Evolutionary conservation across 2,797 vertebrate species (phyloP).

Genomic region (Neopelma chrysocephalum): DNA sequence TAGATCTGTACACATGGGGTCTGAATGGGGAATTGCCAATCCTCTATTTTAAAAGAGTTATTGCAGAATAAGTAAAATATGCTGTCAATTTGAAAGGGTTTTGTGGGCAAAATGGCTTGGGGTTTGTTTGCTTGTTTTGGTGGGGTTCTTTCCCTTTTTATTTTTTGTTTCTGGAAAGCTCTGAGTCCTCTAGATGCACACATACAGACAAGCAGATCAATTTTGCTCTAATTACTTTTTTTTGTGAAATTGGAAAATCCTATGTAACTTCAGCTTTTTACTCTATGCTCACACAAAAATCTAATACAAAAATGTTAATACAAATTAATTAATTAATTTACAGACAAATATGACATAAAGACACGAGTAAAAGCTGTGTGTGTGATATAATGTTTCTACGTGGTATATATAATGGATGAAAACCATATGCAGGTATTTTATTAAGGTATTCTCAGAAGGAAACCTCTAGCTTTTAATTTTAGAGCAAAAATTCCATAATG

Average conservation of each 20-base stretch:
- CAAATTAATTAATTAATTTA: too few species aligned
- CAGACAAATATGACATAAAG: not conserved
- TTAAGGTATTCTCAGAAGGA: not conserved
- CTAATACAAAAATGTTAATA: not conserved
- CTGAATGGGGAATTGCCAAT: not conserved
- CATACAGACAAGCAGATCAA: not conserved
- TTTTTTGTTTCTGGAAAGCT: not conserved
- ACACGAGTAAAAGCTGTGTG: not conserved
- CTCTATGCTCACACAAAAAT: not conserved
- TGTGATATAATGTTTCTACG: not conserved
- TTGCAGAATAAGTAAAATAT: not conserved
- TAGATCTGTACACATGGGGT: not conserved
- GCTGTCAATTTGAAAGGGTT: not conserved
- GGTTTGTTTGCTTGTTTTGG: not conserved
- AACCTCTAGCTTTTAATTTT: not conserved
- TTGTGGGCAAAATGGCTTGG: not conserved
- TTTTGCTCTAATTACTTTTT: not conserved
- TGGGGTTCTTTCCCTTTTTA: fast-evolving
- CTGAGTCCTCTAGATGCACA: not conserved
- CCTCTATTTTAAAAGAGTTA: not conserved
- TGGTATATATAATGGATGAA: not conserved
- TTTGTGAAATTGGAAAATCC: not conserved
- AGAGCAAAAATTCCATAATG: not conserved
- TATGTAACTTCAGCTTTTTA: not conserved
- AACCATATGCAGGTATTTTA: not conserved